Evolutionary conservation across 2,797 vertebrate genomes (phyloP).

Genomic region (Phalloptychus januarius): DNA sequence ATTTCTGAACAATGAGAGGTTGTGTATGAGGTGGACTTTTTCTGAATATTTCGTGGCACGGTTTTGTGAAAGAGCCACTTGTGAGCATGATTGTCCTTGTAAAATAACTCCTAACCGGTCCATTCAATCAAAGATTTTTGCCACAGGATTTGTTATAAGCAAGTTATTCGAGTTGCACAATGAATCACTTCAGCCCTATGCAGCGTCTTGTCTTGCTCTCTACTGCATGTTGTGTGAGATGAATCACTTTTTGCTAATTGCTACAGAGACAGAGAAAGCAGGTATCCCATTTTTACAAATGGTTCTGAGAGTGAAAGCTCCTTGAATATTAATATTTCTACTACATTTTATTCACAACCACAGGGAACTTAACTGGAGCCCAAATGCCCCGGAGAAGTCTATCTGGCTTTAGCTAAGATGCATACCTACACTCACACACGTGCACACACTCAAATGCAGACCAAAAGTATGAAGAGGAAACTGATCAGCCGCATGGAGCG

Average conservation of each 20-base stretch:
- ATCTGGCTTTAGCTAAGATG: conserved; percentile 57
- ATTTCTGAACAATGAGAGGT: neutral
- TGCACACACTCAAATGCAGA: conserved; percentile 39
- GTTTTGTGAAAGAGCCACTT: neutral
- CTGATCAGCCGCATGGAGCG: conserved; percentile 68
- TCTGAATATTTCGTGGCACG: neutral
- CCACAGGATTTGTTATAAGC: neutral
- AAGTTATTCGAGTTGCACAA: neutral
- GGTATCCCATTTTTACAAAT: conserved; percentile 47
- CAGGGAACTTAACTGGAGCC: conserved; percentile 59
- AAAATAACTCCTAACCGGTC: neutral
- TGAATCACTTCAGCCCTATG: neutral
- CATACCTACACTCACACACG: conserved; percentile 41
- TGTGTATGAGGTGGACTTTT: neutral
- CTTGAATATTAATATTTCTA: conserved; percentile 69
- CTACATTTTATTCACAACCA: conserved; percentile 53
- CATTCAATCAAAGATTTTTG: neutral
- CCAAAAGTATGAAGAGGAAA: conserved; percentile 60
- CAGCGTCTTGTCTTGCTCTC: neutral
- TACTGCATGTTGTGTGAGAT: conserved; percentile 14
- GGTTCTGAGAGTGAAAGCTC: conserved; percentile 48
- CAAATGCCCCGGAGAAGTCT: conserved; percentile 65
- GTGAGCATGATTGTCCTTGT: neutral
- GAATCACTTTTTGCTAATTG: conserved; percentile 40
- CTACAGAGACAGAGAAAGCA: conserved; percentile 32